Base-by-base conservation (phyloP, 2,797 vertebrate species). In the Scomberomorus guttatus region DNA sequence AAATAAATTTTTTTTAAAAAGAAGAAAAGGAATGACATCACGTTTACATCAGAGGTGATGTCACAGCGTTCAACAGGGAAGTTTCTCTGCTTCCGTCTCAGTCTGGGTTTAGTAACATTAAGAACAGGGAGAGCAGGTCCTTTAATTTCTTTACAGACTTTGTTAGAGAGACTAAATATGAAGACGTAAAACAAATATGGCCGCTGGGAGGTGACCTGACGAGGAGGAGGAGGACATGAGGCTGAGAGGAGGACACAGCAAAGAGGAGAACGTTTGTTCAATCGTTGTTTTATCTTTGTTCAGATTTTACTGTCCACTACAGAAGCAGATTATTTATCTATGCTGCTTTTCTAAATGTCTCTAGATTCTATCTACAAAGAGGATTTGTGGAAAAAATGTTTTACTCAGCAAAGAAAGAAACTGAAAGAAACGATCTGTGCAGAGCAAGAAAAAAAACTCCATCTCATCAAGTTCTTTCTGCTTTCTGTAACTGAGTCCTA, bases 121-220 rank as follows among this genome's bases (percentile, higher is more conserved):
- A 29, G 3, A 54, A 69, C 27, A 57, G 11, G 39, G 44, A 52
- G 58, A 4, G 32, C 29, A 9, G 56, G 72, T 82, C 72, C 85
- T 79, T 83, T 67, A 68, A 76, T 14, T 59, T 82, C 75, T 65
- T 74, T 9, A 67, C 57, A 62, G 44, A 66, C 13, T 54, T 27
- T 1, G 72, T 83, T 71, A 81, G 69, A 85, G 50, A 77, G 69
- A 70, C 73, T 77, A 84, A 64, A 89, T 63, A 67, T 52, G 55
- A 44, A 88, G 39, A 66, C 6, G 58, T 55, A 25, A 67, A 75
- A 79, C 71, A 71, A 51, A 81, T 4, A 81, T 59, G 76, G 81
- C 67, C 7, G 46, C 78, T 12, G 73, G 71, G 88, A 69, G 75
- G 71, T 64, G 63, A 10, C 25, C n/a, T 48, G 72, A 73, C 13